Evolutionary conservation across 2,113 vertebrate genomes (phyloP).

Genomic region (Chaetodon auriga): DNA sequence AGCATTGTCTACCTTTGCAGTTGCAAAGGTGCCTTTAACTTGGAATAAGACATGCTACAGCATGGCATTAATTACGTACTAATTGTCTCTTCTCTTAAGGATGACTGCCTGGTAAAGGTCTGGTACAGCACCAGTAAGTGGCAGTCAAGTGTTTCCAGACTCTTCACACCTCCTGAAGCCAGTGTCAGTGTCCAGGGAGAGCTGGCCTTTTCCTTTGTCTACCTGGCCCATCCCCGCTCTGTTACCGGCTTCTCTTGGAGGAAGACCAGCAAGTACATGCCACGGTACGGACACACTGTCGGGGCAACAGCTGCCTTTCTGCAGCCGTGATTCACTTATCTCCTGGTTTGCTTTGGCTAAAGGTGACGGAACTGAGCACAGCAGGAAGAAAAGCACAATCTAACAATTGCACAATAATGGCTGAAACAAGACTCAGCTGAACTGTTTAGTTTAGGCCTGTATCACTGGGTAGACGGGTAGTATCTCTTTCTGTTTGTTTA

Average conservation of each 20-base stretch:
- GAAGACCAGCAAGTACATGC: conserved; percentile 97
- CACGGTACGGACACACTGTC: conserved; percentile 83
- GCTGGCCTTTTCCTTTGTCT: conserved; percentile 94
- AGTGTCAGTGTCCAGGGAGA: conserved; percentile 80
- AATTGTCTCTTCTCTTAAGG: conserved; percentile 78
- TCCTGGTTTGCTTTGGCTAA: background rate
- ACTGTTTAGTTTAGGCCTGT: background rate
- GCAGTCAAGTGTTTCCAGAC: conserved; percentile 86
- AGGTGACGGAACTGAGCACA: background rate
- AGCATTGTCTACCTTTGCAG: background rate
- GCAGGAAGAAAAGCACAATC: background rate
- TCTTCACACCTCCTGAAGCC: conserved; percentile 85
- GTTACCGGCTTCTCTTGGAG: conserved; percentile 98
- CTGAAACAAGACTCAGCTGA: background rate
- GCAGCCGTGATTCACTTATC: background rate
- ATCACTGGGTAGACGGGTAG: background rate
- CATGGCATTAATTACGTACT: background rate
- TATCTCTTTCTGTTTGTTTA: background rate
- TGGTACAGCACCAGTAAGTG: conserved; percentile 96
- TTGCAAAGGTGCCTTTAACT: background rate
- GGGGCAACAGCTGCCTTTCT: background rate
- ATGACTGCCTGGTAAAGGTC: conserved; percentile 96
- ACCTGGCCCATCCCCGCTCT: conserved; percentile 96
- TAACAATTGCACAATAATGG: background rate
- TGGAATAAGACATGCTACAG: background rate